phyloP scores from a whole-genome alignment of 1,140 invertebrate species.

The Panagrolaimus sp. region DNA sequence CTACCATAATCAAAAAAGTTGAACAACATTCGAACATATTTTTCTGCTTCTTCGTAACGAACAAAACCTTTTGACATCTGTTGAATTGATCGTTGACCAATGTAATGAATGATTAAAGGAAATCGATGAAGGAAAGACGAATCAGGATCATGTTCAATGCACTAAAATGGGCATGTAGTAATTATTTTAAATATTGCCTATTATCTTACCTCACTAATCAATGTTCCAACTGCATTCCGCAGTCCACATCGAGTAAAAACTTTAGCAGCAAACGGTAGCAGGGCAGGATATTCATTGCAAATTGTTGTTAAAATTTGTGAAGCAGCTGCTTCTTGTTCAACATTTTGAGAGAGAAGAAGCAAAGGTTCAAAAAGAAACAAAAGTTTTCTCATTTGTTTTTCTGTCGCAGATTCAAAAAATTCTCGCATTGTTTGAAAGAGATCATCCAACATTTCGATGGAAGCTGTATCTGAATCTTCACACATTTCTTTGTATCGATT shows the following conservation, averaged over 20 bases:
- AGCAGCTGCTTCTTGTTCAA: background rate
- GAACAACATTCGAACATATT: background rate
- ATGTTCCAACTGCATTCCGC: background rate
- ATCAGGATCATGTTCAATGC: background rate
- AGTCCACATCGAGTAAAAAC: background rate
- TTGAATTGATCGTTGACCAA: background rate
- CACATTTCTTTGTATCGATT: too few relatives aligned
- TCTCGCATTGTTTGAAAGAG: too few relatives aligned
- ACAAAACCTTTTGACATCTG: background rate
- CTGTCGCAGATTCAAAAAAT: too few relatives aligned
- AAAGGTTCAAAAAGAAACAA: background rate
- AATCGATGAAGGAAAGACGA: background rate
- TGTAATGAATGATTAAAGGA: background rate
- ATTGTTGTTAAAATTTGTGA: background rate
- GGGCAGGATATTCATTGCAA: background rate
- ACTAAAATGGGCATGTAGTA: background rate
- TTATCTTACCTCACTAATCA: slow-evolving; percentile 12
- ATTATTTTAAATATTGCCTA: too few relatives aligned
- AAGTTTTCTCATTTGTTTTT: background rate
- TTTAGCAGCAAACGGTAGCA: background rate
- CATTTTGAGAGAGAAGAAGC: background rate
- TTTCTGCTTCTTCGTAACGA: background rate
- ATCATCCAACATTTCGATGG: too few relatives aligned
- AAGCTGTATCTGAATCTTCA: too few relatives aligned
- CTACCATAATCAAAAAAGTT: background rate